Evolutionary conservation across 2,797 vertebrate species (phyloP), one percentile per base, ranked within the genome.

Genomic region (Sitta carolinensis): DNA sequence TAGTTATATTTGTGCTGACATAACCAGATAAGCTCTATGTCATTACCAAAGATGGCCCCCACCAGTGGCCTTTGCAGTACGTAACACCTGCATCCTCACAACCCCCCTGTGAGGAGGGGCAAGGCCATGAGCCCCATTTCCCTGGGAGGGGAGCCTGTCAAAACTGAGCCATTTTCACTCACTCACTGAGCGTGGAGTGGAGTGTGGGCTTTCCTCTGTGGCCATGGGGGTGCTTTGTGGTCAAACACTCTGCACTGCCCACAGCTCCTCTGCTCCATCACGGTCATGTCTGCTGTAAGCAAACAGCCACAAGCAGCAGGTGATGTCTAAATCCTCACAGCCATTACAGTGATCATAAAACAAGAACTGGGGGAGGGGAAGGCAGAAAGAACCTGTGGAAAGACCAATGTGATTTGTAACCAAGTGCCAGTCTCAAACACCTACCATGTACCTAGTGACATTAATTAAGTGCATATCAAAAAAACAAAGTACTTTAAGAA

Each of bases 1-100:
- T 13, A 73, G 15, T 75, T 96, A 9, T 96, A 96, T 96, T 96
- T 86, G 75, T 86, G 84, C 67, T 94, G 89, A 91, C 48, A 63
- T 40, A 57, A 91, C 73, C 83, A 93, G 85, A 25, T 45, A 86
- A 94, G 77, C 52, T 93, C 67, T 94, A 26, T n/a, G 51, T 61
- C 84, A 47, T 63, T 21, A 58, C 61, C 48, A 40, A 61, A 67
- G 77, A 55, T 2, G 38, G 74, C 42, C 76, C 67, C 43, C 85
- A 81, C 17, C 90, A 72, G 23, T 1, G 10, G 94, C 73, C 74
- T 10, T 80, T 9, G 26, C 51, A 18, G 66, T 48, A 80, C 2
- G 0, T 14, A 48, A 82, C 70, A 63, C 74, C 74, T 58, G 34
- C 2, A 3, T 22, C 67, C 84, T 92, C 76, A 78, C 87, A 36